A percentile compares a stretch with the other conserved stretches of the same genome.
Evolutionary conservation across 2,888 invertebrate genomes (phyloP).

Genomic region (Prosapia bicincta): DNA sequence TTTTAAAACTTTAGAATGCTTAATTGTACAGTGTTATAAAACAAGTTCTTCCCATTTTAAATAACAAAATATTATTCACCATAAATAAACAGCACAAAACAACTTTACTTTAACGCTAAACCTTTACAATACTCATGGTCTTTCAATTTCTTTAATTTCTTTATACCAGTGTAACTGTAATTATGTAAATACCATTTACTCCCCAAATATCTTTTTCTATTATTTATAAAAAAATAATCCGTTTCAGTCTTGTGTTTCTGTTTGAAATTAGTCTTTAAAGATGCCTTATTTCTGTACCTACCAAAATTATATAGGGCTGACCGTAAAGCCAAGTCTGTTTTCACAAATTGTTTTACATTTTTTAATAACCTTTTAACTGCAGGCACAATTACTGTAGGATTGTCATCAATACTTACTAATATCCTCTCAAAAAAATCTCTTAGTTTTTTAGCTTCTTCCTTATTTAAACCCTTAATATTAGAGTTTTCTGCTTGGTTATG

Average conservation of each 20-base stretch:
- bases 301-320: not conserved
- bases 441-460: not conserved
- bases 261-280: not conserved
- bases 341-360: not conserved
- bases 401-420: not conserved
- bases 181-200: not conserved
- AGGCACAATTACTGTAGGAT: not conserved
- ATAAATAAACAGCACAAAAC: too few species aligned
- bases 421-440: not conserved
- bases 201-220: not conserved
- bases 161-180: not conserved
- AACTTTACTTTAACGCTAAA: too few species aligned
- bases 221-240: not conserved
- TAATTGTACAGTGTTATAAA: too few species aligned
- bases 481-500: not conserved
- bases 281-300: not conserved
- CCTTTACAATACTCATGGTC: not conserved
- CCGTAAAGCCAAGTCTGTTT: not conserved
- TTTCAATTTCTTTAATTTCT: not conserved
- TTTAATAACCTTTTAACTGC: not conserved
- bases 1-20: too few species aligned
- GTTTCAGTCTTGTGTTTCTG: not conserved
- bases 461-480: not conserved
- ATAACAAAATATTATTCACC: too few species aligned
- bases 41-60: too few species aligned